Conservation (phyloP, 30 jellyfish, hydroid and myxozoan species). For the Chrysaora quinquecirrha region DNA sequence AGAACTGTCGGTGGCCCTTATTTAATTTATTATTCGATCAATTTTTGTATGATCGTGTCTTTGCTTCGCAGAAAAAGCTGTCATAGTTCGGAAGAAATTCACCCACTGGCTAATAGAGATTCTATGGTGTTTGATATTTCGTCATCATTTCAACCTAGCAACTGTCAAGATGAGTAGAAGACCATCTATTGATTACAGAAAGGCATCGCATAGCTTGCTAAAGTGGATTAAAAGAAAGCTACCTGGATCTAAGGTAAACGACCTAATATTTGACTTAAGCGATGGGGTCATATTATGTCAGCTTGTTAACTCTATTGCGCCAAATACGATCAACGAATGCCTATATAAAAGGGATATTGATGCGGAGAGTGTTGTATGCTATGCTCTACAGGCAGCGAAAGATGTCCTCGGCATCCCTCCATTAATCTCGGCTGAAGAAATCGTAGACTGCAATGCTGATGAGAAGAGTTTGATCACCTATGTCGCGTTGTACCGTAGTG, state of each 20-base stretch:
- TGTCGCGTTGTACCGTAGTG: slow-evolving; percentile 89
- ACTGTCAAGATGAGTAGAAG: slow-evolving; percentile 47
- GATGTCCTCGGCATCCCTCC: slow-evolving; percentile 92
- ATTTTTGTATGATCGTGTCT: too few relatives aligned
- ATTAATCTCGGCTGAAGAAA: slow-evolving; percentile 60
- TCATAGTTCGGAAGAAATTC: slow-evolving; percentile 52
- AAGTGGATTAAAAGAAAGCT: slow-evolving; percentile 81
- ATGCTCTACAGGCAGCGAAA: slow-evolving; percentile 86
- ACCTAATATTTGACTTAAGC: slow-evolving; percentile 60
- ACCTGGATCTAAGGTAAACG: slow-evolving; percentile 56
- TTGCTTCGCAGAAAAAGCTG: slow-evolving; percentile 42
- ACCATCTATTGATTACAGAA: slow-evolving; percentile 54
- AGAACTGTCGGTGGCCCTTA: too few relatives aligned
- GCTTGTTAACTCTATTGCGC: slow-evolving; percentile 80
- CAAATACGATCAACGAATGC: slow-evolving; percentile 66
- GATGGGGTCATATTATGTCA: slow-evolving; percentile 78
- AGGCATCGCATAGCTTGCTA: slow-evolving; percentile 78
- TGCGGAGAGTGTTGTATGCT: slow-evolving; percentile 69
- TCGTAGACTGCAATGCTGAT: slow-evolving; percentile 71
- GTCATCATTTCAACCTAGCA: slow-evolving; percentile 63
- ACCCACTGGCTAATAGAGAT: slow-evolving; percentile 61
- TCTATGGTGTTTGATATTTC: slow-evolving; percentile 74
- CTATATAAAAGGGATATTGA: slow-evolving; percentile 11
- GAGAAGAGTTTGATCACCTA: slow-evolving; percentile 85
- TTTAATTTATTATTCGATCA: too few relatives aligned